phyloP scores from a whole-genome alignment of 2,113 vertebrate genomes.

The Actenoides hombroni region DNA sequence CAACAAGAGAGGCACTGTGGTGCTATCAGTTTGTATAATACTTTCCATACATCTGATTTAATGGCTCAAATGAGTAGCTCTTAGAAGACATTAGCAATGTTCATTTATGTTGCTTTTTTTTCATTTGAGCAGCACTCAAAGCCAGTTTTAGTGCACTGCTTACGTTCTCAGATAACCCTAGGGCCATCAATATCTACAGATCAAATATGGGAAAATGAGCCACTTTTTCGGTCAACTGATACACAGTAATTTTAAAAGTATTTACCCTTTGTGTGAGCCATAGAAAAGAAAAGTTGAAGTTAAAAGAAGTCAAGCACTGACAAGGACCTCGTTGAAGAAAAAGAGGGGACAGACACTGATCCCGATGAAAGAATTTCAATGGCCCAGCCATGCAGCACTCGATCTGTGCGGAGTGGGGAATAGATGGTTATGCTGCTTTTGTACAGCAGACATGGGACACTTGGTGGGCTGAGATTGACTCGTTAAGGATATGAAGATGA shows the following conservation, averaged over 20 bases:
- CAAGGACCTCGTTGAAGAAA: neutral
- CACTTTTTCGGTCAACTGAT: conserved; percentile 1
- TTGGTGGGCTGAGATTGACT: conserved; percentile 12
- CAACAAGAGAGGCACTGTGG: neutral
- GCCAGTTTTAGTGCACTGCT: neutral
- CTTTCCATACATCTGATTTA: neutral
- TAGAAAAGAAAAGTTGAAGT: neutral
- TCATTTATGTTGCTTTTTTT: neutral
- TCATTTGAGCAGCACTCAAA: neutral
- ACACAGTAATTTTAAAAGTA: neutral
- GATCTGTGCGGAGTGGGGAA: neutral
- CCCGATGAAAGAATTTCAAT: neutral
- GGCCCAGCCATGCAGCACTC: neutral
- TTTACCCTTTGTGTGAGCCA: neutral
- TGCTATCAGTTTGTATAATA: neutral
- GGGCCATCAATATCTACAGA: neutral
- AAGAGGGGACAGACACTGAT: neutral
- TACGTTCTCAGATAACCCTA: neutral
- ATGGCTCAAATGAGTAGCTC: neutral
- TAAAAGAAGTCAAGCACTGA: neutral
- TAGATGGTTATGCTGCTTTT: neutral
- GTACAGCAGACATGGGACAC: conserved; percentile 47
- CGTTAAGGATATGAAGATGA: conserved; percentile 53
- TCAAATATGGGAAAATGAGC: neutral
- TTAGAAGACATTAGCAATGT: neutral